phyloP scores from a whole-genome alignment of 2,113 vertebrate species.

The Scytalopus superciliaris region DNA sequence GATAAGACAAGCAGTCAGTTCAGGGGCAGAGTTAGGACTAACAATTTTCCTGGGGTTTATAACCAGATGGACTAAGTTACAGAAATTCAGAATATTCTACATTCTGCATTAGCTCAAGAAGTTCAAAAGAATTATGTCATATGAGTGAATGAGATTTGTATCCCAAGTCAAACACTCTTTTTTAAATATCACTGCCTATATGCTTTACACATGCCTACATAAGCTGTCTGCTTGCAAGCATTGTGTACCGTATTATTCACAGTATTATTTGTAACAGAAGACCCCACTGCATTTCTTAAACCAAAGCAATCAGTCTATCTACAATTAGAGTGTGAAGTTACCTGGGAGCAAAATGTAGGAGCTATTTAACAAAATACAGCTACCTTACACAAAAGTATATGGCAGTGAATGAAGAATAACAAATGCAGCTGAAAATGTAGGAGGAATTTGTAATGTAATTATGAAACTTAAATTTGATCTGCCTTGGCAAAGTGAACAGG shows the following conservation, averaged over 20 bases:
- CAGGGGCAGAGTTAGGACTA: not conserved
- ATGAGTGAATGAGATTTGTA: not conserved
- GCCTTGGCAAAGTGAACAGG: not conserved
- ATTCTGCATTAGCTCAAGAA: not conserved
- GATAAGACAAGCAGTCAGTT: not conserved
- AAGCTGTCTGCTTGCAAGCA: not conserved
- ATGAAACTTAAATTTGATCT: constrained; percentile 19
- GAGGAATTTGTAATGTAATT: constrained; percentile 31
- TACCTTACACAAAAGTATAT: constrained; percentile 4
- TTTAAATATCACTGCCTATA: not conserved
- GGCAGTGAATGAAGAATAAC: constrained; percentile 1
- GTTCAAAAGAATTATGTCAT: not conserved
- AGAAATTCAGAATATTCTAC: not conserved
- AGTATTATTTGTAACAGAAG: not conserved
- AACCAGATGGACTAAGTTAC: not conserved
- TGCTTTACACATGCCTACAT: not conserved
- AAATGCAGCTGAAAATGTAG: constrained; percentile 40
- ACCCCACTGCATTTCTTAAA: not conserved
- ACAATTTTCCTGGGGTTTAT: not conserved
- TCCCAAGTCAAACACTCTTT: not conserved
- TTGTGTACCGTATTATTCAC: not conserved
- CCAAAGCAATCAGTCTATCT: not conserved
- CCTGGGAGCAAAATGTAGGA: not conserved
- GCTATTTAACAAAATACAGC: constrained; percentile 23
- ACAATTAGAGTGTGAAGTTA: constrained; percentile 8